A percentile compares a stretch with the other conserved stretches of the same genome.
phyloP scores from a whole-genome alignment of 2,113 vertebrate genomes.

The Neogobius melanostomus region DNA sequence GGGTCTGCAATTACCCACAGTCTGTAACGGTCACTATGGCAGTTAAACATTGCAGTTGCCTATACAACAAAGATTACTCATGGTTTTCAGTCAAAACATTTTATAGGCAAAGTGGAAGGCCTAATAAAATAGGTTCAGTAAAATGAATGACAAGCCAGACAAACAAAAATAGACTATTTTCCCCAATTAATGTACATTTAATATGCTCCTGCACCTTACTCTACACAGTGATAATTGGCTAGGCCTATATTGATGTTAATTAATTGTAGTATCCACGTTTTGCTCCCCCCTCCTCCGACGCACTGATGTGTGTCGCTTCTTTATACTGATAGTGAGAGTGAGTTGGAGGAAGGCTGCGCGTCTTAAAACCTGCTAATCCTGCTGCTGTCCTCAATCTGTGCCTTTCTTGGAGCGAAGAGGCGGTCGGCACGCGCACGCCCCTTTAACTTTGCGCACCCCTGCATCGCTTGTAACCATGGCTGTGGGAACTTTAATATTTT shows the following conservation, averaged over 20 bases:
- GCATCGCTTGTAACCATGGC: neutral
- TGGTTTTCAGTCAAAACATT: too few relatives aligned
- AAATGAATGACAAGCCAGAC: too few relatives aligned
- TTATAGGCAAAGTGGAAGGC: too few relatives aligned
- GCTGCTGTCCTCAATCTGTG: slow-evolving; percentile 68
- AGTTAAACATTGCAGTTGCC: slow-evolving; percentile 27
- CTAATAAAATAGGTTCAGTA: too few relatives aligned
- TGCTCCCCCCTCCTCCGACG: neutral
- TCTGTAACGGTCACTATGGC: slow-evolving; percentile 61
- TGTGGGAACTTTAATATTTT: neutral
- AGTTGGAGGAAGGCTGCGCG: slow-evolving; percentile 32
- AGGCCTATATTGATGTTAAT: too few relatives aligned
- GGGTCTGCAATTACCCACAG: slow-evolving; percentile 39
- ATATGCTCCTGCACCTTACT: too few relatives aligned
- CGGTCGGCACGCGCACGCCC: slow-evolving; percentile 16
- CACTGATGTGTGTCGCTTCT: slow-evolving; percentile 20
- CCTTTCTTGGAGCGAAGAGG: slow-evolving; percentile 28
- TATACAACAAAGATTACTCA: neutral
- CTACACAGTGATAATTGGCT: too few relatives aligned
- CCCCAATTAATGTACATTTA: too few relatives aligned
- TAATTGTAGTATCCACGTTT: neutral
- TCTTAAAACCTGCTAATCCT: slow-evolving; percentile 71
- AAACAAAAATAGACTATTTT: too few relatives aligned
- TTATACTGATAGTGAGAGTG: slow-evolving; percentile 31
- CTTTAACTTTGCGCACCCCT: slow-evolving; percentile 21